Conservation (phyloP, 2,113 vertebrate species). For the Microtus oregoni region DNA sequence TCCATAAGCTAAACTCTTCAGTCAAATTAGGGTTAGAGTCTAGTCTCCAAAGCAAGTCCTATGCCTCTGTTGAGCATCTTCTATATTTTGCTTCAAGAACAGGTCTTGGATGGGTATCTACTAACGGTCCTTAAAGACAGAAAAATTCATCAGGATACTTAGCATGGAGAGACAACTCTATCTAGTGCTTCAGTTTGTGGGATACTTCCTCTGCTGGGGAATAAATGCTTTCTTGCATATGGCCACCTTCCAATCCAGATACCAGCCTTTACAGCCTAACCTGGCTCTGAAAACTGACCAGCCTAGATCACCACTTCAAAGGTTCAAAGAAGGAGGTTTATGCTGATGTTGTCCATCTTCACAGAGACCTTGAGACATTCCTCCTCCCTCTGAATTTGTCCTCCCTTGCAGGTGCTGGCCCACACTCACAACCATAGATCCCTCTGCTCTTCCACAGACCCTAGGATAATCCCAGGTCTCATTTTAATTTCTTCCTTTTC, state of each 20-base stretch:
- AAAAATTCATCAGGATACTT: not conserved
- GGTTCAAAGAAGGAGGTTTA: not conserved
- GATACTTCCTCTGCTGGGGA: not conserved
- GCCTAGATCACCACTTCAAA: not conserved
- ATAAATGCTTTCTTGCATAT: not conserved
- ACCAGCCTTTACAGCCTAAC: not conserved
- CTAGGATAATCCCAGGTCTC: not conserved
- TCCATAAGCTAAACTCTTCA: not conserved
- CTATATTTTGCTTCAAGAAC: not conserved
- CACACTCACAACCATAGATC: accelerated
- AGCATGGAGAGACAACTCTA: not conserved
- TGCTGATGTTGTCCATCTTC: not conserved
- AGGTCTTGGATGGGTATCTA: not conserved
- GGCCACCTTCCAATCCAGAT: not conserved
- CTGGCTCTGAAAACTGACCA: not conserved
- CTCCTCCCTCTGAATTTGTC: not conserved
- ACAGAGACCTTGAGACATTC: not conserved
- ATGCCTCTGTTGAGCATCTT: not conserved
- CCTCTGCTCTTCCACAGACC: not conserved
- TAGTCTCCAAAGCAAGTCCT: not conserved
- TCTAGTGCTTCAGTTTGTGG: not conserved
- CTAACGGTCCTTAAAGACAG: not conserved
- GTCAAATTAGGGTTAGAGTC: not conserved
- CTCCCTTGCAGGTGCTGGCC: no score
- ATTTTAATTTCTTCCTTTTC: not conserved